Conservation (phyloP, 2,888 invertebrate genomes). For the Parasteatoda lunata region DNA sequence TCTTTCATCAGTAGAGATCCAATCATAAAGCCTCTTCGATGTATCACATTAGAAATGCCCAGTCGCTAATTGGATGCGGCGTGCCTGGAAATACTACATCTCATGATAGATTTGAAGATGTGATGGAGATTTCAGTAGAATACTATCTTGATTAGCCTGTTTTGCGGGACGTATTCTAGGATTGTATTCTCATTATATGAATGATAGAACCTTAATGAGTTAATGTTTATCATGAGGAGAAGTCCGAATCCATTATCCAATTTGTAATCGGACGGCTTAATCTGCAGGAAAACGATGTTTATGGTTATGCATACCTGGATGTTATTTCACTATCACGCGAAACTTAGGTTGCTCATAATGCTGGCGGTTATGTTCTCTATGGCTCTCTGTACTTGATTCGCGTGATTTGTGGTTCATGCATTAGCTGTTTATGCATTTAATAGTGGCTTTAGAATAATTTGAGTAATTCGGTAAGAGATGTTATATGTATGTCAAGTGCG, state of each 20-base stretch:
- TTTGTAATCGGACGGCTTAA: conserved; percentile 42
- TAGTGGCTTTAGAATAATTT: too few species aligned
- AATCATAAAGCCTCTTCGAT: neutral
- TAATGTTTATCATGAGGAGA: conserved; percentile 32
- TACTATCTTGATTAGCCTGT: neutral
- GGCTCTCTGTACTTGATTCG: neutral
- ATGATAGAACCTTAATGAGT: conserved; percentile 43
- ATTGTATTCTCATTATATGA: conserved; percentile 21
- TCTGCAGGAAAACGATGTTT: conserved; percentile 49
- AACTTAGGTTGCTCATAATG: neutral
- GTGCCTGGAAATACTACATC: neutral
- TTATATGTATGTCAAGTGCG: too few species aligned
- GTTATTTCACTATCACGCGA: neutral
- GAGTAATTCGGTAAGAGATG: too few species aligned
- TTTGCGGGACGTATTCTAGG: neutral
- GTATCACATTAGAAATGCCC: neutral
- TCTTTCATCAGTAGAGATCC: neutral
- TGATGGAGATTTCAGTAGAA: neutral
- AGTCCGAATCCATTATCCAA: conserved; percentile 45
- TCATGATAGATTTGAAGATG: neutral
- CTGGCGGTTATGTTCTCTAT: neutral
- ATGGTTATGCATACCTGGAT: neutral
- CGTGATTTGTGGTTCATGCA: too few species aligned
- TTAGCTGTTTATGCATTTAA: too few species aligned
- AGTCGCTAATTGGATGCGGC: conserved; percentile 7